A percentile compares a stretch with the other conserved stretches of the same genome.
phyloP scores from a whole-genome alignment of 2,797 vertebrate species.

The Meda fulgida region DNA sequence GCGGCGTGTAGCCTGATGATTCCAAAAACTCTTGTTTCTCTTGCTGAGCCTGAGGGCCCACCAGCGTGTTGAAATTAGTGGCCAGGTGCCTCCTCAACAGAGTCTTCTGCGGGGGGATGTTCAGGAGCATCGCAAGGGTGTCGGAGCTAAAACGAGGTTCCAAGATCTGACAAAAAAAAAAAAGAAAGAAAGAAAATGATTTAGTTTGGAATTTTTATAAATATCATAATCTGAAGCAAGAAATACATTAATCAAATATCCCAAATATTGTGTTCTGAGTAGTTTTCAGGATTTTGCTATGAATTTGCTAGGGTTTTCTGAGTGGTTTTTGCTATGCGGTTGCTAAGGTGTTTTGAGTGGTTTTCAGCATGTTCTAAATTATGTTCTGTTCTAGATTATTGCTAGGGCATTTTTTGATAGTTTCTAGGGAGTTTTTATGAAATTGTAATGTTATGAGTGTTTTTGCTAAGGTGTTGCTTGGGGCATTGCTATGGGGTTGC shows the following conservation, averaged over 20 bases:
- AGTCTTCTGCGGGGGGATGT: slow-evolving; percentile 95
- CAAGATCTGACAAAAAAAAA: slow-evolving; percentile 83
- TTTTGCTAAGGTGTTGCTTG: neutral
- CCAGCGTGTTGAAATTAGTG: slow-evolving; percentile 89
- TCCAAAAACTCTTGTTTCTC: slow-evolving; percentile 90
- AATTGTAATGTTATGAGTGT: no score
- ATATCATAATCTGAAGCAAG: neutral
- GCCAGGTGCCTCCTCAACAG: slow-evolving; percentile 91
- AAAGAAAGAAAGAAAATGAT: no score
- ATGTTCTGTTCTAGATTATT: no score
- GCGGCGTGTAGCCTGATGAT: slow-evolving; percentile 81
- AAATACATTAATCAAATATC: neutral
- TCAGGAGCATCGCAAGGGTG: slow-evolving; percentile 92
- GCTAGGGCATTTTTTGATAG: no score
- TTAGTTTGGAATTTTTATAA: neutral
- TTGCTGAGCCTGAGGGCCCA: slow-evolving; percentile 88
- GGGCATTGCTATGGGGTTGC: neutral
- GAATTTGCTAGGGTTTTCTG: no score
- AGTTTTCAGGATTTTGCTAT: neutral
- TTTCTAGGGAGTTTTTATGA: neutral
- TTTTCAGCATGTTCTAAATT: no score
- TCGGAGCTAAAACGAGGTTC: slow-evolving; percentile 93
- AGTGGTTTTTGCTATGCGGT: no score
- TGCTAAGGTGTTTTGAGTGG: no score
- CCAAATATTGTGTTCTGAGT: neutral